Evolutionary conservation across 2,113 vertebrate species (phyloP), one percentile per base, ranked within the genome.

Genomic region (Bufo gargarizans): DNA sequence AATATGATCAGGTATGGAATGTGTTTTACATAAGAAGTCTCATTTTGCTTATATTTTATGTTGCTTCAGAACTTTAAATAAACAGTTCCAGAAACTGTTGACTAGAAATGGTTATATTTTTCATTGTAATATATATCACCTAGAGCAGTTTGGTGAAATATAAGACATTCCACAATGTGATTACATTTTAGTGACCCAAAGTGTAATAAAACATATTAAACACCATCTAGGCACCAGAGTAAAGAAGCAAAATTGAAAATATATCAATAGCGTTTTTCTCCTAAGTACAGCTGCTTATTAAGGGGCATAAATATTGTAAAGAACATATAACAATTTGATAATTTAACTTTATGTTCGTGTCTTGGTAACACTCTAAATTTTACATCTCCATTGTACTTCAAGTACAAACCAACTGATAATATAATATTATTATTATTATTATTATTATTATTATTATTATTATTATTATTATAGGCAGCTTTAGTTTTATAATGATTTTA

Each of bases 161-260:
- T 49, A 65, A 63, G 85, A 16, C n/a, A 33, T 53, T 77, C 50
- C 14, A 14, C n/a, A 49, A 19, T 47, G 47, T 86, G 85, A 86
- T 78, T 86, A 49, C 59, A 86, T 86, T 77, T 78, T 65, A 86
- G 85, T 19, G 59, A 86, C 59, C 58, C 13, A 53, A 78, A 50
- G 45, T 63, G 58, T 59, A 86, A 78, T 78, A 78, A 77, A 78
- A 86, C 85, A 65, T 55, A 86, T 77, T 61, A 49, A 86, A 86
- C 63, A 77, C 71, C 84, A 86, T 76, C 71, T 58, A 63, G 71
- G 84, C 56, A 77, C 33, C 45, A 59, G 53, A 19, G 33, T 43
- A 56, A 33, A 61, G 55, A 13, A 77, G 71, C 84, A 76, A 86
- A 77, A 77, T 86, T 77, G 84, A 86, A 86, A 86, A 86, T 49